These are phyloP conservation scores for Heteromyza rotundicornis DNA, from an alignment of 2,888 invertebrate species.

Conservation along the genomic window DNA sequence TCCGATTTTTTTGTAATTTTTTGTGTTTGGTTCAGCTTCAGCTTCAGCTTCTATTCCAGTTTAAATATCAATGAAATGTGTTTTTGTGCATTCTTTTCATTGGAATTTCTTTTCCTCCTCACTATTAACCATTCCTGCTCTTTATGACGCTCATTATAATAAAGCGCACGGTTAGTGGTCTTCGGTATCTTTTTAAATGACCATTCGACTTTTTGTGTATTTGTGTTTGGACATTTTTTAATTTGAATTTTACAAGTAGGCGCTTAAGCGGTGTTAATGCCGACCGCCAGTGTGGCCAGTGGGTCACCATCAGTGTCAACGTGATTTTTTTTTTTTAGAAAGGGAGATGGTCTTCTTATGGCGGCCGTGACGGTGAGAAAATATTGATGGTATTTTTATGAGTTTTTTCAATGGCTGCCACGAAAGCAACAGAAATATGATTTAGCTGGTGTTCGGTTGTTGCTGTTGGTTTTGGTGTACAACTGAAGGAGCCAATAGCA, in stretches of 20 bases:
- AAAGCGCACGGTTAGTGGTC: constrained; percentile 53
- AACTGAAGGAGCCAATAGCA: not conserved
- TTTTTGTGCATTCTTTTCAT: not conserved
- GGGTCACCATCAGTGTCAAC: not conserved
- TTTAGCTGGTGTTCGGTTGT: not conserved
- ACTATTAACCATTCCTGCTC: not conserved
- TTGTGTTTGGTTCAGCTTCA: constrained; percentile 14
- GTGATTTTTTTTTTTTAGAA: not conserved
- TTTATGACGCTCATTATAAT: constrained; percentile 56
- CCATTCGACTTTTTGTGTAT: not conserved
- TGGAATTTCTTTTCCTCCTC: constrained; percentile 18
- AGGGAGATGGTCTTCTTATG: not conserved
- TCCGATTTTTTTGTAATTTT: constrained; percentile 47
- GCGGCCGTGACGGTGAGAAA: not conserved
- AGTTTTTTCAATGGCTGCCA: not conserved
- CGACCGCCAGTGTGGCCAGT: not conserved
- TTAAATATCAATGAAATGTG: constrained; percentile 42
- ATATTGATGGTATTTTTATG: not conserved
- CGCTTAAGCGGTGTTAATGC: constrained; percentile 10
- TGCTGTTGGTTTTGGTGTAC: not conserved
- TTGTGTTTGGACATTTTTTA: constrained; percentile 16
- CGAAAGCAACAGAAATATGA: not conserved
- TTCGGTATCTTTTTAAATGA: not conserved
- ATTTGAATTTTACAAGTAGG: constrained; percentile 49
- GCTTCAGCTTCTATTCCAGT: not conserved